Evolutionary conservation across 2,797 vertebrate genomes (phyloP).

Genomic region (Amniataba percoides): DNA sequence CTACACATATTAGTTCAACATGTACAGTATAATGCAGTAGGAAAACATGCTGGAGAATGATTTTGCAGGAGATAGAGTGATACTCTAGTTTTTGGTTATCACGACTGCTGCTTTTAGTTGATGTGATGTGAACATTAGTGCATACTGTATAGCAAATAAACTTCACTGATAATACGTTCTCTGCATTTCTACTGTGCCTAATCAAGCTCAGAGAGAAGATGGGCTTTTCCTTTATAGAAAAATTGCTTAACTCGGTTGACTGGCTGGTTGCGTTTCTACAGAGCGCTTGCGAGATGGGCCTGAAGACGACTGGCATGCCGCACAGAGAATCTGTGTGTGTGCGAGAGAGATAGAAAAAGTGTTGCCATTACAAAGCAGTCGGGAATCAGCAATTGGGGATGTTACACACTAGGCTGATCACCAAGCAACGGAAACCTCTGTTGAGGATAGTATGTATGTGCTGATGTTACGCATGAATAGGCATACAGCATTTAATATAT

Average conservation of each 20-base stretch:
- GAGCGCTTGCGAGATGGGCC: not conserved
- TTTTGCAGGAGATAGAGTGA: not conserved
- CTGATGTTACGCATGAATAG: not conserved
- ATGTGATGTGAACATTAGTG: not conserved
- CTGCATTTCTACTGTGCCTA: not conserved
- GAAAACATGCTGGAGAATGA: not conserved
- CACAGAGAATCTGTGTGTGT: not conserved
- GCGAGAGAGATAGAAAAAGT: not conserved
- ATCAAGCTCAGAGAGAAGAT: not conserved
- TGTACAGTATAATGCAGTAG: not conserved
- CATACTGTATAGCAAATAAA: not conserved
- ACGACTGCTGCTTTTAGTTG: not conserved
- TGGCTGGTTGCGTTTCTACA: not conserved
- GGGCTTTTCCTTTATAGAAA: not conserved
- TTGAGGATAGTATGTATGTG: not conserved
- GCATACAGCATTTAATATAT: not conserved
- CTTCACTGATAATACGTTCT: not conserved
- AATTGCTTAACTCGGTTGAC: not conserved
- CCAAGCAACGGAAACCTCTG: slow-evolving; percentile 3
- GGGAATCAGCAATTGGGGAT: not conserved
- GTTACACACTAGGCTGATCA: not conserved
- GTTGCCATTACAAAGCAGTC: not conserved
- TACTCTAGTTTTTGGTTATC: not conserved
- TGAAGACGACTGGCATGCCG: not conserved
- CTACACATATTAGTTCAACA: not conserved